Percentiles rank a stretch among this genome's conserved stretches.
These are phyloP conservation scores for Rhimphoctona megacephalus DNA, from an alignment of 2,888 invertebrate genomes.

Conservation along the genomic window DNA sequence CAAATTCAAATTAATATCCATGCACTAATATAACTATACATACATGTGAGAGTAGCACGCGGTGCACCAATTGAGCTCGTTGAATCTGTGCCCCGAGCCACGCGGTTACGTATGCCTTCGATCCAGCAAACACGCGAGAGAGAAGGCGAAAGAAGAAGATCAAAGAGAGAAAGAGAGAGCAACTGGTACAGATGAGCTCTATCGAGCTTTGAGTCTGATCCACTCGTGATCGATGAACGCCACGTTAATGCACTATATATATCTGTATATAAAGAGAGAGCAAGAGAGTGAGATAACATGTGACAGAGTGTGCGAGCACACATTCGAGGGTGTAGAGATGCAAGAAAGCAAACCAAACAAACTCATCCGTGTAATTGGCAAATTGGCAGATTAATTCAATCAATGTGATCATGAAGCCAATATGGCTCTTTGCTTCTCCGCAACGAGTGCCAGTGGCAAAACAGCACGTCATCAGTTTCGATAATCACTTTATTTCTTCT, in stretches of 20 bases:
- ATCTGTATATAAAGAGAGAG: constrained; percentile 53
- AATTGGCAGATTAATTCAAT: constrained; percentile 84
- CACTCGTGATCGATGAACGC: constrained; percentile 80
- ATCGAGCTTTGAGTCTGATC: constrained; percentile 72
- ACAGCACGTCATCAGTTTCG: constrained; percentile 49
- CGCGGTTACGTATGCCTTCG: constrained; percentile 80
- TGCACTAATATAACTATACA: neutral
- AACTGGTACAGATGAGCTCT: constrained; percentile 62
- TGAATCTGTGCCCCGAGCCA: constrained; percentile 84
- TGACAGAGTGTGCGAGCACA: constrained; percentile 22
- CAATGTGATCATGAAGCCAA: constrained; percentile 75
- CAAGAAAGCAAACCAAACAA: constrained; percentile 82
- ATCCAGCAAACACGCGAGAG: constrained; percentile 53
- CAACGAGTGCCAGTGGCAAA: constrained; percentile 41
- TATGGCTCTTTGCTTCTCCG: constrained; percentile 55
- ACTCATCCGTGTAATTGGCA: constrained; percentile 84
- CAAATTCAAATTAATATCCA: neutral
- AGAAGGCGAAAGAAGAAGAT: constrained; percentile 14
- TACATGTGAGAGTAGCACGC: constrained; percentile 72
- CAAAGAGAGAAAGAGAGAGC: constrained; percentile 46
- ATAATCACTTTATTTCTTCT: constrained; percentile 41
- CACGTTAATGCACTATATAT: constrained; percentile 45
- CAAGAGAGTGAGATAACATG: neutral
- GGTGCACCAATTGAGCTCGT: constrained; percentile 84
- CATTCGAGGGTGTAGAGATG: constrained; percentile 71